Percentiles rank a stretch among this genome's conserved stretches.
phyloP scores from a whole-genome alignment of 64 coral and sea anemone genomes.

The Stylophora pistillata region DNA sequence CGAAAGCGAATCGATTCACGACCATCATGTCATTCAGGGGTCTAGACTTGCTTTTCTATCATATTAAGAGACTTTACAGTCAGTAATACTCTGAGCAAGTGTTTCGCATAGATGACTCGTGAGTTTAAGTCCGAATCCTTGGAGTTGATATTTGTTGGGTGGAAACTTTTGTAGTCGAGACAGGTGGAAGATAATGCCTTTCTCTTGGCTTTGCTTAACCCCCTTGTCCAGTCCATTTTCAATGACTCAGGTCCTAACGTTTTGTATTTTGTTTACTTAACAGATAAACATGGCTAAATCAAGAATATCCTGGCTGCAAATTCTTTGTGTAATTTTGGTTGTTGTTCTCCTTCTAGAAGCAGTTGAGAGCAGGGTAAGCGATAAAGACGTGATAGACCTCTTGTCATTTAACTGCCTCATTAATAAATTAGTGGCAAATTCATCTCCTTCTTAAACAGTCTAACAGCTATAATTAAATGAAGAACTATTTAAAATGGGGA shows the following conservation, averaged over 20 bases:
- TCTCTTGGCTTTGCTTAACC: neutral
- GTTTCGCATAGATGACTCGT: neutral
- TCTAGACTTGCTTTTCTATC: no score
- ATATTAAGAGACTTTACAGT: neutral
- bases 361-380: slow-evolving; percentile 10
- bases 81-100: neutral
- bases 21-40: no score
- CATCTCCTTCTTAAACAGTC: slow-evolving; percentile 37
- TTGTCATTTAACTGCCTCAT: neutral
- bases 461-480: no score
- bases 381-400: neutral
- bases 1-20: no score
- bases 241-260: neutral
- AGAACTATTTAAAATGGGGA: no score
- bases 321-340: slow-evolving; percentile 9
- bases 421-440: neutral
- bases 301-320: slow-evolving; percentile 10
- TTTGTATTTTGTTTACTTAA: neutral
- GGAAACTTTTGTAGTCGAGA: neutral
- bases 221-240: neutral
- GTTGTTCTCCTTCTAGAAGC: slow-evolving; percentile 18
- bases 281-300: slow-evolving; percentile 27
- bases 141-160: neutral
- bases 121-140: neutral
- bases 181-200: neutral